Conservation (phyloP, 2,888 invertebrate genomes). For the Gerosis bhagava region DNA sequence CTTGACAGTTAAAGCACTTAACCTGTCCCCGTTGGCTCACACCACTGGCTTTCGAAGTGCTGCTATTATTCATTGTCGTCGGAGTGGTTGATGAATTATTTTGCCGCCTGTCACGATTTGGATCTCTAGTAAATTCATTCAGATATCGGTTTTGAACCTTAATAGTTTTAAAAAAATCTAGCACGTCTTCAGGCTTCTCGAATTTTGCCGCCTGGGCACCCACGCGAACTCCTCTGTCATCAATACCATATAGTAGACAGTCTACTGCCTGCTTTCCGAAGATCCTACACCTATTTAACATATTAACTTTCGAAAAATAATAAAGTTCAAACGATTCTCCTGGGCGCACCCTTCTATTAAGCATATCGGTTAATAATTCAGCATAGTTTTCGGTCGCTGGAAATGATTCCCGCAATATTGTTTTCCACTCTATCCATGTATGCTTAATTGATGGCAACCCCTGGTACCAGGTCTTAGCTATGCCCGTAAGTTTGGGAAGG, state of each 20-base stretch:
- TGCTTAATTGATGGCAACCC: neutral
- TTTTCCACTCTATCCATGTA: neutral
- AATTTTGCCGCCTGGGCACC: slow-evolving; percentile 8
- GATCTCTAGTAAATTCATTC: neutral
- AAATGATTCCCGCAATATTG: neutral
- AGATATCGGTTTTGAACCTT: neutral
- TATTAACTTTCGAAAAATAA: slow-evolving; percentile 30
- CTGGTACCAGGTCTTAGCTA: slow-evolving; percentile 17
- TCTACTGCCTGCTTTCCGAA: slow-evolving; percentile 18
- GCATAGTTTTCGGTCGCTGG: slow-evolving; percentile 1
- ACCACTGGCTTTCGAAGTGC: neutral
- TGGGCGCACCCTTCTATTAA: slow-evolving; percentile 14
- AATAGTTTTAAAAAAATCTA: neutral
- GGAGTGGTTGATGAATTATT: neutral
- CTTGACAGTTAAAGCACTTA: neutral
- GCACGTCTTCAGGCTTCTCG: neutral
- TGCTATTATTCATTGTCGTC: no score
- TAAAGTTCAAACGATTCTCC: slow-evolving; percentile 30
- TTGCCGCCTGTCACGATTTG: neutral
- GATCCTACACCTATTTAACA: slow-evolving; percentile 24
- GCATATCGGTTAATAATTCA: slow-evolving; percentile 30
- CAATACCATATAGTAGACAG: slow-evolving; percentile 26
- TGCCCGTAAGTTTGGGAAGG: slow-evolving; percentile 12
- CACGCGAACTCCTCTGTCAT: slow-evolving; percentile 24
- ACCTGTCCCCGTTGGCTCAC: neutral